A percentile compares a stretch with the other conserved stretches of the same genome.
These are phyloP conservation scores for Cremastobaeus sp. DNA, from an alignment of 2,888 invertebrate species.

Conservation along the genomic window DNA sequence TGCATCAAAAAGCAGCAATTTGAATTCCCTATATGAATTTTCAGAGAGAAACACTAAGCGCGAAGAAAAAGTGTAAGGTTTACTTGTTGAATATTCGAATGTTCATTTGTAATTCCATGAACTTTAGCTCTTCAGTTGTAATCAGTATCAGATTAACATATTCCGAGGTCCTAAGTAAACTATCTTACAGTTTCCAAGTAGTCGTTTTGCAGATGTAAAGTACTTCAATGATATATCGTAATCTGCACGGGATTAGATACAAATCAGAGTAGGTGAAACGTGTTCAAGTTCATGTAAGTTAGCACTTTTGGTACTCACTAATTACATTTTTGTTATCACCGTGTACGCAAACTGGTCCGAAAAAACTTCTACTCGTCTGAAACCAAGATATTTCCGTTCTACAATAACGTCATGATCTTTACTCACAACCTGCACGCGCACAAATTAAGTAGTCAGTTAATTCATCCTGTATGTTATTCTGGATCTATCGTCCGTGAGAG, in stretches of 20 bases:
- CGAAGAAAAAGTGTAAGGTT: conserved; percentile 34
- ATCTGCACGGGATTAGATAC: not conserved
- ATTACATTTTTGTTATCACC: too few species aligned
- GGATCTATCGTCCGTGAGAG: too few species aligned
- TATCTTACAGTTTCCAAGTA: conserved; percentile 22
- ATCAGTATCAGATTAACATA: conserved; percentile 48
- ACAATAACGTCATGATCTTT: too few species aligned
- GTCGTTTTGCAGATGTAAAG: conserved; percentile 20
- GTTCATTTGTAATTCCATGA: conserved; percentile 53
- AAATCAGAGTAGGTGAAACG: too few species aligned
- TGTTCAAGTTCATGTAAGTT: too few species aligned
- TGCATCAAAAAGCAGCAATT: conserved; percentile 10
- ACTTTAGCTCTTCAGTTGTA: conserved; percentile 37
- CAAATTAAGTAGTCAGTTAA: too few species aligned
- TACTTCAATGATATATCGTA: conserved; percentile 28
- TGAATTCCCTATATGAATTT: conserved; percentile 20
- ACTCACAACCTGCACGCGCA: too few species aligned
- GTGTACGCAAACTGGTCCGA: too few species aligned
- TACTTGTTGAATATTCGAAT: conserved; percentile 55
- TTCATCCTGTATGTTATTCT: too few species aligned
- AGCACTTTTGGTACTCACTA: too few species aligned
- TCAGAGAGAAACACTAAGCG: conserved; percentile 19
- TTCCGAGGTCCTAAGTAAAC: conserved; percentile 34
- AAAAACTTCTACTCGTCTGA: too few species aligned
- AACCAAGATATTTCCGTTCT: too few species aligned